Percentiles rank a stretch among this genome's conserved stretches.
These are phyloP conservation scores for Neolamprologus sp. DNA, from an alignment of 2,113 vertebrate species.

Conservation along the genomic window DNA sequence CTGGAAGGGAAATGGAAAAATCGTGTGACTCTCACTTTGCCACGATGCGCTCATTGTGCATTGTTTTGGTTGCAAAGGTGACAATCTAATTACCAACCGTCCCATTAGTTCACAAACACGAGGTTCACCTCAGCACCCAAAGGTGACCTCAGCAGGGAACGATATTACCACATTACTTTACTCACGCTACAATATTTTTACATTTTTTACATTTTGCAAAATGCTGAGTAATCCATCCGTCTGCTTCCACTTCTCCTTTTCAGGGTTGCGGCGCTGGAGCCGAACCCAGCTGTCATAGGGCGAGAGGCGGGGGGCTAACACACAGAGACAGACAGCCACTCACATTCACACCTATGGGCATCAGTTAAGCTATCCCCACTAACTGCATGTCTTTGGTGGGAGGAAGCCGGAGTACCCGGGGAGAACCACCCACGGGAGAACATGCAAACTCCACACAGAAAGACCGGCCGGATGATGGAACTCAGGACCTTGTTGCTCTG, in stretches of 20 bases:
- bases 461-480: neutral
- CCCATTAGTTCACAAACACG: neutral
- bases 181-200: neutral
- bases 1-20: conserved; percentile 12
- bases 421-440: neutral
- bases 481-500: neutral
- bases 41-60: neutral
- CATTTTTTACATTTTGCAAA: neutral
- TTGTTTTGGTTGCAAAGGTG: neutral
- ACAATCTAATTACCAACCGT: neutral
- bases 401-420: neutral
- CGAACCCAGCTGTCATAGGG: neutral
- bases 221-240: neutral
- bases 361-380: fast-evolving
- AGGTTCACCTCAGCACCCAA: neutral
- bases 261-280: neutral
- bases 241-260: neutral
- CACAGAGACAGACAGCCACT: neutral
- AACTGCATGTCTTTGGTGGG: fast-evolving
- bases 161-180: neutral
- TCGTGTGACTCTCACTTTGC: neutral
- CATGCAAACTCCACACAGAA: neutral
- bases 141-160: neutral
- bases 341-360: neutral
- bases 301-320: neutral